phyloP scores from a whole-genome alignment of 2,113 vertebrate species.

The Elephas maximus region DNA sequence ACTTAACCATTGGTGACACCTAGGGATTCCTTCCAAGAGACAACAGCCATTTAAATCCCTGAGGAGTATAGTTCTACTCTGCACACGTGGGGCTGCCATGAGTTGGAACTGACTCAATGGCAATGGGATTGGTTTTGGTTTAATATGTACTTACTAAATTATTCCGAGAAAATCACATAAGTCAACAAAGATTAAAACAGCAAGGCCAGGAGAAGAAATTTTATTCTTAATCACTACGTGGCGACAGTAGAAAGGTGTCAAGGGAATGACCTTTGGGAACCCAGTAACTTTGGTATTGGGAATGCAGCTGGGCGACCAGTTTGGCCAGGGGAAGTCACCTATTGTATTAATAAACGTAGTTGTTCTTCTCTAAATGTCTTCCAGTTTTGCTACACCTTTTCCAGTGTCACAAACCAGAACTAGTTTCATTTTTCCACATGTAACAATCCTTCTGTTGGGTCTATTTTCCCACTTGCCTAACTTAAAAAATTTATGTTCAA shows the following conservation, averaged over 20 bases:
- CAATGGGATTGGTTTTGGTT: no score
- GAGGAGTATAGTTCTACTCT: no score
- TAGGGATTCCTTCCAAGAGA: no score
- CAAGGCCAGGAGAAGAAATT: background rate
- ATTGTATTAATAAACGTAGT: background rate
- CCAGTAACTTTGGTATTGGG: background rate
- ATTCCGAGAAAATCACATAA: background rate
- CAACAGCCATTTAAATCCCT: no score
- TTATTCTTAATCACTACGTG: constrained; percentile 12
- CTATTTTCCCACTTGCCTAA: background rate
- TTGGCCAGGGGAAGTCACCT: background rate
- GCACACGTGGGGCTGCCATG: no score
- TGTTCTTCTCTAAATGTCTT: background rate
- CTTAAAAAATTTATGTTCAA: constrained; percentile 45
- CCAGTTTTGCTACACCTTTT: background rate
- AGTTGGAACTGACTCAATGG: no score
- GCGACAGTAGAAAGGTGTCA: background rate
- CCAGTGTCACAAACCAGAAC: background rate
- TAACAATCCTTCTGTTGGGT: background rate
- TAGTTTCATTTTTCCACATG: background rate
- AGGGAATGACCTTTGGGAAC: no score
- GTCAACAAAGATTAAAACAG: background rate
- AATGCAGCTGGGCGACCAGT: background rate
- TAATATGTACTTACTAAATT: background rate
- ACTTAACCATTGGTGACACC: no score